Evolutionary conservation across 2,113 vertebrate genomes (phyloP).

Genomic region (Osmerus eperlanus): DNA sequence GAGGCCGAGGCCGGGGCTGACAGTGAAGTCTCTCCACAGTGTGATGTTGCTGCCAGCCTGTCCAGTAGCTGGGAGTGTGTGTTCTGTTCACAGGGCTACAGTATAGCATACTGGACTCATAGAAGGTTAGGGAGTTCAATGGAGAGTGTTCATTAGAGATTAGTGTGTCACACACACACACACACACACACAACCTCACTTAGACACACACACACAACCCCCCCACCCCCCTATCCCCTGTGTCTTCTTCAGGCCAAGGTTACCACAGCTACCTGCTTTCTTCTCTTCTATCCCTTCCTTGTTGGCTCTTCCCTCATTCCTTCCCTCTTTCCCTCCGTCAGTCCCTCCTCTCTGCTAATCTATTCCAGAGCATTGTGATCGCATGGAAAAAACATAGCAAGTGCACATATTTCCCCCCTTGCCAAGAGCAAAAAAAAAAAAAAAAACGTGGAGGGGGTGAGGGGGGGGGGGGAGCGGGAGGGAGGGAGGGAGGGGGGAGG

Average conservation of each 20-base stretch:
- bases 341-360: conserved; percentile 65
- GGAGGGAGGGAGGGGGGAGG: conserved; percentile 32
- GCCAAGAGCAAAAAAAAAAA: conserved; percentile 66
- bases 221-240: background rate
- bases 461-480: conserved; percentile 15
- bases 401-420: conserved; percentile 76
- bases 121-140: conserved; percentile 59
- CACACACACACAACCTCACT: conserved; percentile 16
- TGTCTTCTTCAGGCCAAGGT: conserved; percentile 35
- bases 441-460: conserved; percentile 27
- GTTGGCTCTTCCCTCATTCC: conserved; percentile 44
- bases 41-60: conserved; percentile 25
- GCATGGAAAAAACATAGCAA: conserved; percentile 79
- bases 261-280: conserved; percentile 64
- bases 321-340: conserved; percentile 43
- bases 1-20: no score
- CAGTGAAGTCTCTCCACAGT: conserved; percentile 13
- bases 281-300: conserved; percentile 29
- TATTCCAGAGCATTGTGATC: conserved; percentile 79
- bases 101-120: conserved; percentile 36
- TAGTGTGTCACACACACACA: conserved; percentile 38
- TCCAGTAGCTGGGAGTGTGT: conserved; percentile 63
- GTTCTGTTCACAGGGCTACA: conserved; percentile 52
- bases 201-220: background rate
- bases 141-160: conserved; percentile 13